Conservation (phyloP, 2,888 invertebrate species). For the Chrysolina oricalcia region DNA sequence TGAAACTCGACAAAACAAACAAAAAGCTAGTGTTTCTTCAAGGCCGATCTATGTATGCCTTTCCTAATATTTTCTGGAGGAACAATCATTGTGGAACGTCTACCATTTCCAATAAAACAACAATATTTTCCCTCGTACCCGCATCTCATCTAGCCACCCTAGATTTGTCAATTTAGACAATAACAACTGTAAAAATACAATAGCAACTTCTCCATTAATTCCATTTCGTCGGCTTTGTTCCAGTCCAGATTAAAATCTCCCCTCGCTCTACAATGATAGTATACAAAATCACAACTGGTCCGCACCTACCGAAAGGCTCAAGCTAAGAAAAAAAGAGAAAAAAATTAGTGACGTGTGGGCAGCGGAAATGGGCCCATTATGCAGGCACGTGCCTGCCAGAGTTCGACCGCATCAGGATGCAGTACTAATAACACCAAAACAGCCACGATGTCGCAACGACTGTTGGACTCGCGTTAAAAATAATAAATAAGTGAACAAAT, state of each 20-base stretch:
- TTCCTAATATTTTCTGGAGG: too few relatives aligned
- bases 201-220: background rate
- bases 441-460: slow-evolving; percentile 26
- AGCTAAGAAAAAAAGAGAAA: slow-evolving; percentile 20
- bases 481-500: slow-evolving; percentile 31
- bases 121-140: too few relatives aligned
- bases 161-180: too few relatives aligned
- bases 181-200: background rate
- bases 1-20: too few relatives aligned
- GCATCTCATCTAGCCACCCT: too few relatives aligned
- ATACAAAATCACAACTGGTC: slow-evolving; percentile 2
- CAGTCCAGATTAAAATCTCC: background rate
- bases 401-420: slow-evolving; percentile 4
- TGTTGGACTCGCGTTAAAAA: slow-evolving; percentile 26
- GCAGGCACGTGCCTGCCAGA: slow-evolving; percentile 25
- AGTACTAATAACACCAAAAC: slow-evolving; percentile 27
- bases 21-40: too few relatives aligned
- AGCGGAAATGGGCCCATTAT: slow-evolving; percentile 29
- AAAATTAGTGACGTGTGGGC: slow-evolving; percentile 19
- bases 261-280: background rate
- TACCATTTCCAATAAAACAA: too few relatives aligned
- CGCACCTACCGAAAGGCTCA: background rate
- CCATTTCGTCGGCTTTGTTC: background rate
- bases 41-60: too few relatives aligned
- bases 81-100: too few relatives aligned